A percentile compares a stretch with the other conserved stretches of the same genome.
Evolutionary conservation across 2,113 vertebrate genomes (phyloP).

Genomic region (Telmatochromis sp.): DNA sequence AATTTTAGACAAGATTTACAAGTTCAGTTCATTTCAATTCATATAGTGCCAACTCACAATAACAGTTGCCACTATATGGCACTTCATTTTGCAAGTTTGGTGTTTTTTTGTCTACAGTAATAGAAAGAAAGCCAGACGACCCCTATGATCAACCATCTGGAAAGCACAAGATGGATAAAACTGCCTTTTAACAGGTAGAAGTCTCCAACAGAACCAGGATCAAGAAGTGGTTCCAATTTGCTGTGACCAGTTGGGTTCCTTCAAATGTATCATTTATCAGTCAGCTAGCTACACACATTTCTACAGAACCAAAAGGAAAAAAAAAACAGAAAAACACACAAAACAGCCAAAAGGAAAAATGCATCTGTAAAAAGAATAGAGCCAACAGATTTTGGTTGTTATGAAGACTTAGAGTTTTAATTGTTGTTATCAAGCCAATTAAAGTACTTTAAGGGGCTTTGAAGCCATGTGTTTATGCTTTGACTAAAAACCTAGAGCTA

Average conservation of each 20-base stretch:
- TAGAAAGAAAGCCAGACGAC: neutral
- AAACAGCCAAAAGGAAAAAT: neutral
- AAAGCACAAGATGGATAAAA: accelerated
- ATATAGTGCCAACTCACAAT: neutral
- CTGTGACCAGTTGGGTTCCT: neutral
- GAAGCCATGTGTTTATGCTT: neutral
- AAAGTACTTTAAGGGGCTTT: neutral
- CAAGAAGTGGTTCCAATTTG: neutral
- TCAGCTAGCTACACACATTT: neutral
- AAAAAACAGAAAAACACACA: neutral
- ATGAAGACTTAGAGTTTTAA: neutral
- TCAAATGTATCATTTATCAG: neutral
- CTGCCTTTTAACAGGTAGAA: neutral
- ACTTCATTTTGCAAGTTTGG: neutral
- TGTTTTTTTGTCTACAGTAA: neutral
- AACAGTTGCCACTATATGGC: neutral
- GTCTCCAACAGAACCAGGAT: neutral
- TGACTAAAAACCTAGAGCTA: neutral
- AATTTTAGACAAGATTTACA: neutral
- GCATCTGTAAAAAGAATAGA: neutral
- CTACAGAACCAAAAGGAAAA: neutral
- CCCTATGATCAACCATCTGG: neutral
- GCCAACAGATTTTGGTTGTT: neutral
- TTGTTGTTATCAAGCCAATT: neutral
- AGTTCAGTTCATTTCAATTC: neutral